Conservation (phyloP, 2,888 invertebrate genomes). For the Drosophila merina region DNA sequence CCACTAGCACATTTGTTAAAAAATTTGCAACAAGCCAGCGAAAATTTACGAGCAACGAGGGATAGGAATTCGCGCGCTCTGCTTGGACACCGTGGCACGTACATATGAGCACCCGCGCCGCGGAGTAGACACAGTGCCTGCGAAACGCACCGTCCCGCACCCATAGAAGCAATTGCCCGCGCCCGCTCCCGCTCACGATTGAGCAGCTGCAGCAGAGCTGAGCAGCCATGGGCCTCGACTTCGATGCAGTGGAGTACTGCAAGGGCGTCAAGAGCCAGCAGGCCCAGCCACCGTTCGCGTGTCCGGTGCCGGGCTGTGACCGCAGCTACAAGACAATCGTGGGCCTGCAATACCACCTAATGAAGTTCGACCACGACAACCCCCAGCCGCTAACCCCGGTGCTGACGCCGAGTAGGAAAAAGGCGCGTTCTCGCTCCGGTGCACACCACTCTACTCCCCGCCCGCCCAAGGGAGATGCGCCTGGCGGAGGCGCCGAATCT, state of each 20-base stretch:
- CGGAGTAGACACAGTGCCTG: constrained; percentile 50
- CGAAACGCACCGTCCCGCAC: constrained; percentile 20
- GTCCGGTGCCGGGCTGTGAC: constrained; percentile 93
- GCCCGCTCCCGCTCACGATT: constrained; percentile 18
- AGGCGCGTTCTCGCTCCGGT: constrained; percentile 85
- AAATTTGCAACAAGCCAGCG: constrained; percentile 61
- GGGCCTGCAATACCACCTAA: constrained; percentile 93
- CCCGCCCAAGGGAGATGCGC: constrained; percentile 72
- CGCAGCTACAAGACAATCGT: constrained; percentile 94
- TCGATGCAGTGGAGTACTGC: constrained; percentile 94
- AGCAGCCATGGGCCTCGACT: constrained; percentile 90
- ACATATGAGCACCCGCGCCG: constrained; percentile 32
- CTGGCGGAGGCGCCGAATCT: constrained; percentile 40
- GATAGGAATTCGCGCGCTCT: constrained; percentile 60
- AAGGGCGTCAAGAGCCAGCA: constrained; percentile 89
- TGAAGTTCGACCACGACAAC: constrained; percentile 93
- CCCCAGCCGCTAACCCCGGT: constrained; percentile 88
- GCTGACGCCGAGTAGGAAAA: constrained; percentile 87
- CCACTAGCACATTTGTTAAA: constrained; percentile 31
- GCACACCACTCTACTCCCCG: constrained; percentile 84
- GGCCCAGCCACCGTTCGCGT: constrained; percentile 90
- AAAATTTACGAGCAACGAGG: constrained; percentile 58
- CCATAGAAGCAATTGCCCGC: constrained; percentile 13
- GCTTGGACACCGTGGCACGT: constrained; percentile 66
- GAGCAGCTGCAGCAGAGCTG: constrained; percentile 45